A percentile compares a stretch with the other conserved stretches of the same genome.
These are phyloP conservation scores for Indri indri DNA, from an alignment of 2,113 vertebrate species.

Conservation along the genomic window DNA sequence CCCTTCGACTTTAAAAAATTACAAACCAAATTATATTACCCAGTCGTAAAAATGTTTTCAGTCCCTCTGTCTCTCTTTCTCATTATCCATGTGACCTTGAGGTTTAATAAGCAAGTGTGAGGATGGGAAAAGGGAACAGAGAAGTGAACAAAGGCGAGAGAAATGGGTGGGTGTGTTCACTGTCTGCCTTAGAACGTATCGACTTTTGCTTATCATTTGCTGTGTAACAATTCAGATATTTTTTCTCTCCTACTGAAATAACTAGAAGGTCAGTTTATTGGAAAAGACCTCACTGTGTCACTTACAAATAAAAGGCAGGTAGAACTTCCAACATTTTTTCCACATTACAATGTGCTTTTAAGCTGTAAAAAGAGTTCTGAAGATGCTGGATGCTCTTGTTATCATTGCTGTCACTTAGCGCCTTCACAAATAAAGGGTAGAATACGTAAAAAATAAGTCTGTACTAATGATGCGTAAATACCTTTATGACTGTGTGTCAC, in stretches of 20 bases:
- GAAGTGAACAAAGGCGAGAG: neutral
- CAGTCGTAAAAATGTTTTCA: neutral
- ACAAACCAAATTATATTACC: neutral
- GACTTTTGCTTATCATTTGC: neutral
- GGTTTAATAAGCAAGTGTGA: neutral
- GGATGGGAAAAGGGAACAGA: neutral
- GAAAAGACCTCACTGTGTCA: neutral
- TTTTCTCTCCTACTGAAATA: neutral
- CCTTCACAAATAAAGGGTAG: neutral
- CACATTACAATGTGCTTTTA: neutral
- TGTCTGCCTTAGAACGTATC: neutral
- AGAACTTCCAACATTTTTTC: neutral
- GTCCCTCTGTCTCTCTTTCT: neutral
- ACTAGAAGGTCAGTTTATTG: neutral
- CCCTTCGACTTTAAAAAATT: neutral
- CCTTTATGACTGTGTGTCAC: neutral
- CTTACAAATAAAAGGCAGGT: neutral
- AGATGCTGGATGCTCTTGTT: neutral
- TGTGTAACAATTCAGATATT: neutral
- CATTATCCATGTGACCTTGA: neutral
- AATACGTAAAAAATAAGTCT: neutral
- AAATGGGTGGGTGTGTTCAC: accelerated
- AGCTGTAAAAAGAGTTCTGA: neutral
- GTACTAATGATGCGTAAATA: neutral
- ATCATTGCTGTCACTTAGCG: neutral